These are phyloP conservation scores for Agonopterix subpropinquella DNA, from an alignment of 2,888 invertebrate genomes.

Conservation along the genomic window DNA sequence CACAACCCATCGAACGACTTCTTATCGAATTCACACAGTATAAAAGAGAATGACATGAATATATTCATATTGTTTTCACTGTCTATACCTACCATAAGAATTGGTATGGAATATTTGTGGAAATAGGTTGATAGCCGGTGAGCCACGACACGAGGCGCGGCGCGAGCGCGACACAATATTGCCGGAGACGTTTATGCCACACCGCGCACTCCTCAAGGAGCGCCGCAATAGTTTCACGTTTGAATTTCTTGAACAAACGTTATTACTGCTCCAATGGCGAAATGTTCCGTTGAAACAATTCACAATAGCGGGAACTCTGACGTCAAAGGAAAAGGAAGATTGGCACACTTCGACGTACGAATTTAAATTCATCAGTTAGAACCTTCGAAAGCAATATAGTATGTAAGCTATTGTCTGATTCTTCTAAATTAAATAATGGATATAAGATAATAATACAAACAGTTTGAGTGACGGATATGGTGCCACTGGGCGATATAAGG, in stretches of 20 bases:
- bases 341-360: conserved; percentile 38
- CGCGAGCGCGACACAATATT: conserved; percentile 31
- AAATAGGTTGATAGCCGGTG: conserved; percentile 27
- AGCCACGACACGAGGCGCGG: not conserved
- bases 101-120: conserved; percentile 29
- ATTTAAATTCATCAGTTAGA: conserved; percentile 27
- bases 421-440: not conserved
- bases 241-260: conserved; percentile 68
- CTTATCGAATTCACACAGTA: too few relatives aligned
- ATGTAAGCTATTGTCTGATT: not conserved
- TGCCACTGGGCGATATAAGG: conserved; percentile 3
- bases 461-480: too few relatives aligned
- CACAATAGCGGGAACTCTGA: conserved; percentile 58
- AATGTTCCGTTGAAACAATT: conserved; percentile 64
- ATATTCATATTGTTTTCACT: conserved; percentile 16
- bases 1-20: too few relatives aligned
- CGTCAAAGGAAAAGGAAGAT: conserved; percentile 60
- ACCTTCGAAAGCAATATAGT: not conserved
- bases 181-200: conserved; percentile 31
- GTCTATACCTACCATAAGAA: too few relatives aligned
- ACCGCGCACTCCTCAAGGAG: conserved; percentile 29
- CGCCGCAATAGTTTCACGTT: conserved; percentile 61
- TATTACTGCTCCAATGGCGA: conserved; percentile 62
- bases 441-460: too few relatives aligned
- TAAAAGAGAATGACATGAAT: conserved; percentile 19